A percentile compares a stretch with the other conserved stretches of the same genome.
Conservation (phyloP, 1,140 invertebrate species). For the Propsilocerus akamusi region DNA sequence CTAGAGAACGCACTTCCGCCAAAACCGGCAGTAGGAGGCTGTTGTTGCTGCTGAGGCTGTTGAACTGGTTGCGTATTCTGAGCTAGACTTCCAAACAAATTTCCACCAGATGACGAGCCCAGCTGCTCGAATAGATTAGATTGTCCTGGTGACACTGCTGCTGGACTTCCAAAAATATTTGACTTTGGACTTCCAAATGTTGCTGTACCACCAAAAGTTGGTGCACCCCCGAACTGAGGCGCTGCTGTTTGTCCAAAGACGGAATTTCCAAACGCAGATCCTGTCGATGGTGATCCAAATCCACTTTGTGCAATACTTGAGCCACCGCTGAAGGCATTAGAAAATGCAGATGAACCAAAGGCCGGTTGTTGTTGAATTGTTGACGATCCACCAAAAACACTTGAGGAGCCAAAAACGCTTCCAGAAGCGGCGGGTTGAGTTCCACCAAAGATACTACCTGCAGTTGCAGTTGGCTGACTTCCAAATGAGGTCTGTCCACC, state of each 20-base stretch:
- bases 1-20: not conserved
- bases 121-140: not conserved
- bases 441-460: not conserved
- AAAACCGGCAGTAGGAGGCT: no score
- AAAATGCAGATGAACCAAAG: no score
- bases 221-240: not conserved
- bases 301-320: no score
- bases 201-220: not conserved
- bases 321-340: no score
- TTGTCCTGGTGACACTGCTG: not conserved
- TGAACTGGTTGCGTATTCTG: not conserved
- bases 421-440: not conserved
- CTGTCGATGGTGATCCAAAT: no score
- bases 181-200: not conserved
- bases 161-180: not conserved
- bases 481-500: not conserved
- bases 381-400: not conserved
- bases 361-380: no score
- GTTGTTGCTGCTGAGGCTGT: not conserved
- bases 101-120: not conserved
- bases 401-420: not conserved
- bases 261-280: no score
- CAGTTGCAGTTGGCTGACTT: not conserved
- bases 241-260: no score
- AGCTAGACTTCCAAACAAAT: not conserved